Conservation (phyloP, 2,113 vertebrate species). For the Pedionomus torquatus region DNA sequence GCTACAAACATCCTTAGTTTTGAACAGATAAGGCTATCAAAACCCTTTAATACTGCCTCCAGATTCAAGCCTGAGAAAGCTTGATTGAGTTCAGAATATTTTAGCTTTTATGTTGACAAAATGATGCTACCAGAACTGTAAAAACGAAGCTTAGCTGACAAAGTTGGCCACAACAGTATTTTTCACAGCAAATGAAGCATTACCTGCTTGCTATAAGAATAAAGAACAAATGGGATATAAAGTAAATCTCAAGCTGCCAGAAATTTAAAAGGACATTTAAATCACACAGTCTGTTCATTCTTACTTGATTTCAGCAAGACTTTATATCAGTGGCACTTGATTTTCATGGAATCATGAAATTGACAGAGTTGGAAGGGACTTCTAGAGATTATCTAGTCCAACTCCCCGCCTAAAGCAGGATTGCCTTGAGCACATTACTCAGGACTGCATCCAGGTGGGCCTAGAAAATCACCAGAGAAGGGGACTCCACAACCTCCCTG, state of each 20-base stretch:
- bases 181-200: constrained; percentile 4
- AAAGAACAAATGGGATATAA: constrained; percentile 10
- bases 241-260: constrained; percentile 21
- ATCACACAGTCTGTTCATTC: background rate
- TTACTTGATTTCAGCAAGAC: background rate
- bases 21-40: constrained; percentile 5
- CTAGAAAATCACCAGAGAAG: no score
- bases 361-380: no score
- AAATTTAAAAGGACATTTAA: constrained; percentile 22
- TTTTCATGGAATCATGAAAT: background rate
- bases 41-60: background rate
- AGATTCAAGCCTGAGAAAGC: background rate
- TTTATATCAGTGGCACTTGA: background rate
- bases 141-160: constrained; percentile 25
- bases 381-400: no score
- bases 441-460: no score
- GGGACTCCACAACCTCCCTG: no score
- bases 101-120: constrained; percentile 49
- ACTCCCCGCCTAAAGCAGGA: no score
- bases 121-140: background rate
- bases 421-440: no score
- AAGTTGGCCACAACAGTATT: background rate
- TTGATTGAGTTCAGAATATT: constrained; percentile 42
- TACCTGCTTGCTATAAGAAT: background rate
- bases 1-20: background rate